A percentile compares a stretch with the other conserved stretches of the same genome.
Conservation (phyloP, 2,888 invertebrate species). For the Trachelus stipa region DNA sequence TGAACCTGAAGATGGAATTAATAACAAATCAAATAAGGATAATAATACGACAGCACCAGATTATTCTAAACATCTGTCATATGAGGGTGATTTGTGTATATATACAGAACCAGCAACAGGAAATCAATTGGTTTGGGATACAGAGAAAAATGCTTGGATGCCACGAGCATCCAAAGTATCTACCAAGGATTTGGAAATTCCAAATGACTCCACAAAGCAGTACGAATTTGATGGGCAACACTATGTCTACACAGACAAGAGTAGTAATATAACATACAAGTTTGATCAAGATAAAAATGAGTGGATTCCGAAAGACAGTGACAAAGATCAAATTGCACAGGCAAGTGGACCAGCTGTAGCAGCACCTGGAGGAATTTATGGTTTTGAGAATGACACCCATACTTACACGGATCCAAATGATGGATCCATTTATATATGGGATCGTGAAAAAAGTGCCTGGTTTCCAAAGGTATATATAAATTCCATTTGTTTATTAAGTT, state of each 20-base stretch:
- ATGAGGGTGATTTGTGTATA: constrained; percentile 77
- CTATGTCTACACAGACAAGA: constrained; percentile 60
- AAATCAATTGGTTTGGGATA: constrained; percentile 76
- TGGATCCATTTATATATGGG: constrained; percentile 93
- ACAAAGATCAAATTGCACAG: constrained; percentile 36
- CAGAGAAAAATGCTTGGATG: constrained; percentile 60
- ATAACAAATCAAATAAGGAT: constrained; percentile 14
- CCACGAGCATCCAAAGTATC: constrained; percentile 25
- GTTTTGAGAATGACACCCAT: constrained; percentile 82
- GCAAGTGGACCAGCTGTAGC: constrained; percentile 41
- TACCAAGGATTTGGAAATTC: background rate
- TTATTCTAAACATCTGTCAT: constrained; percentile 73
- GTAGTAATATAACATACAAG: constrained; percentile 65
- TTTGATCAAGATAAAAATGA: constrained; percentile 74
- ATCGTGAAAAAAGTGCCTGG: constrained; percentile 91
- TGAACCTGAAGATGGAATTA: constrained; percentile 26
- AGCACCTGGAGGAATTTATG: constrained; percentile 69
- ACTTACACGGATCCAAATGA: constrained; percentile 85
- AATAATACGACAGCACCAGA: constrained; percentile 7
- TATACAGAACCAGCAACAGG: constrained; percentile 81
- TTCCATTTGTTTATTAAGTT: background rate
- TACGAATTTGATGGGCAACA: constrained; percentile 61
- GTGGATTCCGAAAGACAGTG: constrained; percentile 68
- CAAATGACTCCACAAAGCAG: constrained; percentile 48
- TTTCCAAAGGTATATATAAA: constrained; percentile 80